Base-by-base conservation (phyloP, 2,113 vertebrate genomes). In the Mixornis gularis region DNA sequence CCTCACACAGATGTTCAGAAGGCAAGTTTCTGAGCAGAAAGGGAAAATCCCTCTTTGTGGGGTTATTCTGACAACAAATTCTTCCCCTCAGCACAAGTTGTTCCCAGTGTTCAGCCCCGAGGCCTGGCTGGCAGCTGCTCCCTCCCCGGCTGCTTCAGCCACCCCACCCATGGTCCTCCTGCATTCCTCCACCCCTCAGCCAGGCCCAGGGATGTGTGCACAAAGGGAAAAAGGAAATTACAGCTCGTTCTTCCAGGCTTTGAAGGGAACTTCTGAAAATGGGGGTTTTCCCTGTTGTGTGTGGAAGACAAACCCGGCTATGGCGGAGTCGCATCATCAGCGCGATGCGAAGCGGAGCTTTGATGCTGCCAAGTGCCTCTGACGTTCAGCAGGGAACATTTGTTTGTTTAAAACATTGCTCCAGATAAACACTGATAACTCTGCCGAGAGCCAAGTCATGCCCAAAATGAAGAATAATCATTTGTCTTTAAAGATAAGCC, bases 361-460 rank as follows among this genome's bases (percentile, higher is more conserved):
- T 90, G 74, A 69, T 83, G 90, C 66, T 66, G 77, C 79, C 76
- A 48, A 68, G 78, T 74, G 76, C 72, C 72, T 96, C 92, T 70
- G 82, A 89, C 82, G 59, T 91, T 59, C 94, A 84, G 76, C 86
- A 32, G 14, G 44, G 66, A 76, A 49, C 44, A 53, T 90, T 97
- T 88, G 94, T 94, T 95, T 94, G 87, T 96, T 93, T 96, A 90
- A 95, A 95, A 87, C 91, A 73, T 91, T 80, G 79, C 78, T 96
- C 70, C 91, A 94, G 93, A 92, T 93, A 46, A 96, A 87, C 91
- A 4, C 21, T 3, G 5, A 1, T 59, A 79, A 63, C 40, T 90
- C 64, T 72, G 59, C 79, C 43, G 56, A 82, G 55, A 80, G 79
- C 79, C 59, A 52, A 48, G 53, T 49, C 78, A 38, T 40, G 60